phyloP scores from a whole-genome alignment of 2,113 vertebrate genomes.

The Nothoprocta pentlandii region DNA sequence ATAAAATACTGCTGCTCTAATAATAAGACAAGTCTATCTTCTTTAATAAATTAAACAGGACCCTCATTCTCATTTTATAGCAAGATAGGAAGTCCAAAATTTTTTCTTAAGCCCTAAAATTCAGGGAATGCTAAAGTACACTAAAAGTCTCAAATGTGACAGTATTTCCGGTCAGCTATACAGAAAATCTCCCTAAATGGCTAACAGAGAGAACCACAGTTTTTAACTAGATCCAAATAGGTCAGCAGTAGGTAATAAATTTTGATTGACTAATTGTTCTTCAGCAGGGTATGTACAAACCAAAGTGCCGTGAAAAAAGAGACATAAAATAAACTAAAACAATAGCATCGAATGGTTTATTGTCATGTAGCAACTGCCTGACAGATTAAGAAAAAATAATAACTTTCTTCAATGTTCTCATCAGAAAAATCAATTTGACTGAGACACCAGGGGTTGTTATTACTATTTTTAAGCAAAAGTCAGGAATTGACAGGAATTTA shows the following conservation, averaged over 20 bases:
- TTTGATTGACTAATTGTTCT: conserved; percentile 19
- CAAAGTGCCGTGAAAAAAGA: neutral
- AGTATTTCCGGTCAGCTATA: conserved; percentile 39
- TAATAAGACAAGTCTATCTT: conserved; percentile 47
- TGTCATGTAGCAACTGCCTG: neutral
- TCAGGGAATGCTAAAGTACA: conserved; percentile 23
- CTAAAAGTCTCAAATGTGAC: conserved; percentile 27
- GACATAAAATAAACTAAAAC: conserved; percentile 21
- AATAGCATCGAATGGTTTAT: neutral
- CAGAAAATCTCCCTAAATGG: conserved; percentile 27
- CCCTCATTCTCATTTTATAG: conserved; percentile 29
- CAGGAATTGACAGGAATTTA: neutral
- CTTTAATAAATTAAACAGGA: conserved; percentile 69
- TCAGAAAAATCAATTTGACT: conserved; percentile 53
- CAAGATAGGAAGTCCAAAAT: conserved; percentile 45
- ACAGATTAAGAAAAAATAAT: conserved; percentile 9
- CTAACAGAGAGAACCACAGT: neutral
- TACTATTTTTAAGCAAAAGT: conserved; percentile 21
- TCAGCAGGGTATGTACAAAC: neutral
- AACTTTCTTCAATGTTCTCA: neutral
- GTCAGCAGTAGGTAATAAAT: conserved; percentile 48
- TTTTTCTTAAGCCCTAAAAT: conserved; percentile 31
- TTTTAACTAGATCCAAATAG: conserved; percentile 26
- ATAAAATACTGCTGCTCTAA: conserved; percentile 46
- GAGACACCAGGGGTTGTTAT: neutral